Conservation (phyloP, 1,140 invertebrate species). For the Hesperophylax magnus region DNA sequence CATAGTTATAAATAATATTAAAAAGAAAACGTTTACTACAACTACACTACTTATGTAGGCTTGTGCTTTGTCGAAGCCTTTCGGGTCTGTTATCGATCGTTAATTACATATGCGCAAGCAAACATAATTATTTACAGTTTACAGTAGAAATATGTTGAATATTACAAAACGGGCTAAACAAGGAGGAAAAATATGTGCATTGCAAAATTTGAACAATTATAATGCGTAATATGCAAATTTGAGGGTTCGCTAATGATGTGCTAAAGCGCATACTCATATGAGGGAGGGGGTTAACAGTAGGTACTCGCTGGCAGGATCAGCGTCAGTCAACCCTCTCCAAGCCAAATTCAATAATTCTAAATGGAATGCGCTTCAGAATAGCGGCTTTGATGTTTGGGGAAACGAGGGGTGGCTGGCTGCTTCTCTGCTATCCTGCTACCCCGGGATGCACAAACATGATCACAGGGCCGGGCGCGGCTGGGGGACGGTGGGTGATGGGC, state of each 20-base stretch:
- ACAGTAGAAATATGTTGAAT: too few species aligned
- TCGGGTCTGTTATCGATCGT: too few species aligned
- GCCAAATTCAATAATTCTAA: conserved; percentile 50
- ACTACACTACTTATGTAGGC: too few species aligned
- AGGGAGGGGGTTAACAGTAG: neutral
- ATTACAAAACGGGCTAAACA: too few species aligned
- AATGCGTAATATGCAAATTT: conserved; percentile 9
- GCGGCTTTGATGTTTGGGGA: conserved; percentile 50
- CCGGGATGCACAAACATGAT: conserved; percentile 45
- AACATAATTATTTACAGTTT: too few species aligned
- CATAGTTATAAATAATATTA: too few species aligned
- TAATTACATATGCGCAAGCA: too few species aligned
- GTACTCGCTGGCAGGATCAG: conserved; percentile 7
- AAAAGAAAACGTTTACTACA: too few species aligned
- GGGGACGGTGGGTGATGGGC: neutral
- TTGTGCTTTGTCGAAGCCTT: too few species aligned
- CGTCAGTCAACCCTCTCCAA: conserved; percentile 41
- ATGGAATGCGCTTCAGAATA: conserved; percentile 50
- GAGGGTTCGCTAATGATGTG: neutral
- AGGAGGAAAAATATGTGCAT: too few species aligned
- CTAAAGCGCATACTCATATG: conserved; percentile 10
- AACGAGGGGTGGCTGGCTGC: conserved; percentile 1
- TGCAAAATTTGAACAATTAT: neutral
- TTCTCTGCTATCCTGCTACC: neutral
- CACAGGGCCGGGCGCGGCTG: conserved; percentile 9